Evolutionary conservation across 1,140 invertebrate genomes (phyloP).

Genomic region (Euborellia annulipes): DNA sequence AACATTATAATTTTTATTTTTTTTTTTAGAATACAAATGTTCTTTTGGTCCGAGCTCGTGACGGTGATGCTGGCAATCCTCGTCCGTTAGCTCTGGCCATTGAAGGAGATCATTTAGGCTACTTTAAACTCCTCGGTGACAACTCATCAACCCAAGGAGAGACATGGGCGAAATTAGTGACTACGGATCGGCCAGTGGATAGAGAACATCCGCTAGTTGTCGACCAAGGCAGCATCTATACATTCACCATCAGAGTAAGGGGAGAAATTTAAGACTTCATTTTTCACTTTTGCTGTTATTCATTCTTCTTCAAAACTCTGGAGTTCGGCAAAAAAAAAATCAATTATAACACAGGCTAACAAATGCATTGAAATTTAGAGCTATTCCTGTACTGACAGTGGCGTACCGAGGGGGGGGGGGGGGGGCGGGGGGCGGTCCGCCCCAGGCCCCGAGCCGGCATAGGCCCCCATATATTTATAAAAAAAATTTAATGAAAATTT

Average conservation of each 20-base stretch:
- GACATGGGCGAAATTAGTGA: constrained; percentile 31
- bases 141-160: constrained; percentile 2
- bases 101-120: constrained; percentile 47
- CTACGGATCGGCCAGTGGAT: constrained; percentile 47
- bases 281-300: too few relatives aligned
- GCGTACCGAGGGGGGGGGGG: too few relatives aligned
- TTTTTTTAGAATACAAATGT: constrained; percentile 35
- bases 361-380: too few relatives aligned
- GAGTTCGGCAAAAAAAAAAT: too few relatives aligned
- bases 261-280: too few relatives aligned
- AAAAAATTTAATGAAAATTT: too few relatives aligned
- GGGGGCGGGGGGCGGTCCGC: too few relatives aligned
- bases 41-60: constrained; percentile 49
- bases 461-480: too few relatives aligned
- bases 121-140: constrained; percentile 43
- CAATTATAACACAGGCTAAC: too few relatives aligned
- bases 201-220: constrained; percentile 54
- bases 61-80: constrained; percentile 59
- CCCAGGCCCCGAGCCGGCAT: too few relatives aligned
- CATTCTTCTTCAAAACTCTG: too few relatives aligned
- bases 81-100: constrained; percentile 44
- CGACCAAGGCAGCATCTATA: constrained; percentile 62
- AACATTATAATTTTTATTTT: background rate
- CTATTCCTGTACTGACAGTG: too few relatives aligned
- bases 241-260: constrained; percentile 49